Base-by-base conservation (phyloP, 2,888 invertebrate genomes). In the Tachina grossa region DNA sequence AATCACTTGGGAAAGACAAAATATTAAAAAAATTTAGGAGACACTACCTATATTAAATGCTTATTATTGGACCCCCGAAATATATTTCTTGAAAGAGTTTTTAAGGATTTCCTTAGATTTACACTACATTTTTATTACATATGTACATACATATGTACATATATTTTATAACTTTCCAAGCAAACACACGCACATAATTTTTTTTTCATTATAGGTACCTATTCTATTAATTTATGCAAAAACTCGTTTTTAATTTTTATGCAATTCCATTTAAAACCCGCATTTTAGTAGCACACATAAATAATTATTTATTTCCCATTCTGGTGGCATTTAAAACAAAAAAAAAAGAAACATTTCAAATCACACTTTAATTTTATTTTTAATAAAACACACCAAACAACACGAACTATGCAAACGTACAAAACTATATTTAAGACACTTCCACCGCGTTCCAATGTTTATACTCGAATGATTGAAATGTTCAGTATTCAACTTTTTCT, bases 381-480 rank as follows among this genome's bases (percentile, higher is more conserved):
- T 51, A 39, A 47, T 80, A 45, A 68, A 74, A 57, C 47, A 78
- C 43, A 78, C 43, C 59, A 55, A 19, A 55, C 45, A 51, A 41
- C 75, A 81, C 82, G 6, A 31, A 31, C 31, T 31, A 31, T 31
- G 31, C 57, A 65, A 86, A 75, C 63, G 53, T 41, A 45, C 43
- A 63, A 74, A 61, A 84, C 65, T 57, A 49, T 61, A 63, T 16
- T 55, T 65, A 68, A 74, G 61, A 80, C 87, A 89, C 91, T 87
- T 88, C 91, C 90, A 88, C 45, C 85, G 84, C 79, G 87, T 74
- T 87, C 89, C 88, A 88, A 82, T 84, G 88, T 88, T 88, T 88
- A 86, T 88, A 90, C 89, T 89, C 89, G 89, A 90, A 89, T 91
- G 90, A 89, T 82, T 71, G 66, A 63, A 47, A 65, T 53, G 59